Base-by-base conservation (phyloP, 2,797 vertebrate species). In the Betta splendens region DNA sequence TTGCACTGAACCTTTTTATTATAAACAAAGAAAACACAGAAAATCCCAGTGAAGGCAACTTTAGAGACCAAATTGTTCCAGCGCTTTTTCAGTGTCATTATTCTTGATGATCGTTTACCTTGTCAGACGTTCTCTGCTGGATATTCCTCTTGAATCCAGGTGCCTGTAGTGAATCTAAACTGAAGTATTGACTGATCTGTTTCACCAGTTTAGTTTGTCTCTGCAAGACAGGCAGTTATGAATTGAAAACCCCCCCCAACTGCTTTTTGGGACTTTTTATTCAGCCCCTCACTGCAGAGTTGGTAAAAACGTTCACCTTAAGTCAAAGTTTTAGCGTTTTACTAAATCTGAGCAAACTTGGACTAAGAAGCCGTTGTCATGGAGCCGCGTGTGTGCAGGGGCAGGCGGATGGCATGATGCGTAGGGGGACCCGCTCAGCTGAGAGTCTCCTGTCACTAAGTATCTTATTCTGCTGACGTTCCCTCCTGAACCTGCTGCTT, bases 161-260 rank as follows among this genome's bases (percentile, higher is more conserved):
- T 29, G 48, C 52, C 53, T 61, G 57, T 45, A 47, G 66, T 53
- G 60, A 49, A 66, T 56, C 39, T 53, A 47, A 54, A 44, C 59
- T 51, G 39, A 48, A 21, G 60, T 7, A 26, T 32, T 47, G 35
- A 47, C 48, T n/a, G 61, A 68, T 63, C 54, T 54, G 37, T 56
- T 62, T 65, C 56, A 36, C 57, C 38, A 36, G 9, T 15, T 12
- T 46, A 72, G 54, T 31, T 40, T 12, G 33, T 36, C 20, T 47
- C 35, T 56, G 40, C 16, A 16, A 46, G 17, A 48, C 26, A 48
- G 28, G 33, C 50, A 72, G 40, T 70, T 62, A 70, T 60, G 25
- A 57, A 55, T 15, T 44, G 46, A 48, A 64, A 49, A 54, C n/a
- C n/a, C n/a, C 4, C 7, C 50, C 32, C 55, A 48, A 11, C 31